Percentiles rank a stretch among this genome's conserved stretches.
Evolutionary conservation across 2,888 invertebrate species (phyloP).

Genomic region (Nomada flava): DNA sequence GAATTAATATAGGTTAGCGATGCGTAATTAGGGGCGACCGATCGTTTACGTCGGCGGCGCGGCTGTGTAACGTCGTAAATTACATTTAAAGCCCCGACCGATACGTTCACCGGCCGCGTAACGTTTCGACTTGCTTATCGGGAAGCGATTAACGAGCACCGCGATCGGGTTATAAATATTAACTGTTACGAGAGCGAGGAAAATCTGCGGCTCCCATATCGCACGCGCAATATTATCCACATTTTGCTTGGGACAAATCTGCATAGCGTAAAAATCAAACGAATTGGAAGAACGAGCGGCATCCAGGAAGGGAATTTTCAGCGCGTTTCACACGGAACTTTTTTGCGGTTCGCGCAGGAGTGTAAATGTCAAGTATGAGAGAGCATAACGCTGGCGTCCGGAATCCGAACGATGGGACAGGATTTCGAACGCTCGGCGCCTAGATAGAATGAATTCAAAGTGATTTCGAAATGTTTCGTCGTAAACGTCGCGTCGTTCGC

Average conservation of each 20-base stretch:
- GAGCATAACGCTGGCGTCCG: background rate
- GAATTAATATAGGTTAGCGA: slow-evolving; percentile 36
- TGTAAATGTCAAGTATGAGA: slow-evolving; percentile 1
- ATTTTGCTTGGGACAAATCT: background rate
- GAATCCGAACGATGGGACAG: slow-evolving; percentile 20
- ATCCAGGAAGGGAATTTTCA: slow-evolving; percentile 2
- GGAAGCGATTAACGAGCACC: slow-evolving; percentile 55
- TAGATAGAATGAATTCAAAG: slow-evolving; percentile 22
- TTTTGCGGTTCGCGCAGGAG: background rate
- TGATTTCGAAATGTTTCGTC: slow-evolving; percentile 58
- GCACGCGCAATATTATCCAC: background rate
- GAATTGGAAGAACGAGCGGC: background rate
- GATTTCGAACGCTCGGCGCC: slow-evolving; percentile 1
- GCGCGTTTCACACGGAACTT: background rate
- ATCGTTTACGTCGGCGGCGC: slow-evolving; percentile 21
- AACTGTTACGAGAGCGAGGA: slow-evolving; percentile 50
- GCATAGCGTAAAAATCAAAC: background rate
- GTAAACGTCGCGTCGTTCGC: slow-evolving; percentile 51
- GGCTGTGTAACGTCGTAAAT: slow-evolving; percentile 47
- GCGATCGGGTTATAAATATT: slow-evolving; percentile 44
- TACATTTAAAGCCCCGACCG: slow-evolving; percentile 21
- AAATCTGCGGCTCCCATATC: slow-evolving; percentile 16
- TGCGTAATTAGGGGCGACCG: slow-evolving; percentile 51
- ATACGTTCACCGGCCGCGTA: slow-evolving; percentile 24
- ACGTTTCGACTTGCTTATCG: slow-evolving; percentile 55